Conservation (phyloP, 2,888 invertebrate genomes). For the Brachypalpus laphriformis region DNA sequence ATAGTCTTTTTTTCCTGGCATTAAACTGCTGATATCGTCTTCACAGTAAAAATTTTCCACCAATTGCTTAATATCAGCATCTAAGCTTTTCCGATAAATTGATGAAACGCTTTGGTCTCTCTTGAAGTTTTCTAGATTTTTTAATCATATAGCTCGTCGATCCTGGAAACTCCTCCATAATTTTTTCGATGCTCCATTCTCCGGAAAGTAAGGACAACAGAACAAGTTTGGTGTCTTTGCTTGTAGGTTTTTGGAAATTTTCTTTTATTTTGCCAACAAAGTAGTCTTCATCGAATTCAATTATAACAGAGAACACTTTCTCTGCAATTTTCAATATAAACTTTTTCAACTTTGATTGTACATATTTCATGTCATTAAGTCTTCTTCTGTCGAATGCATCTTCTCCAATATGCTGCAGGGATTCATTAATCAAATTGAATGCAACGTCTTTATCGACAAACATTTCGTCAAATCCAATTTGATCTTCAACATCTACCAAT, state of each 20-base stretch:
- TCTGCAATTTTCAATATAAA: not conserved
- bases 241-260: not conserved
- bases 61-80: not conserved
- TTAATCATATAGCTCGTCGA: not conserved
- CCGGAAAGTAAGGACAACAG: not conserved
- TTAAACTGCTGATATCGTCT: not conserved
- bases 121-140: not conserved
- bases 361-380: not conserved
- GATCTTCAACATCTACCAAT: not conserved
- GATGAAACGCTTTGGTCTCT: not conserved
- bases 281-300: constrained; percentile 1
- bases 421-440: not conserved
- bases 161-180: not conserved
- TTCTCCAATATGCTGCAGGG: not conserved
- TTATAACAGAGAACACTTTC: not conserved
- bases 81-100: not conserved
- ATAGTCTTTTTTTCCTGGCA: not conserved
- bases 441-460: not conserved
- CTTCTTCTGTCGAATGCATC: not conserved
- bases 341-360: not conserved
- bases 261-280: not conserved
- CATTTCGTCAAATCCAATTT: not conserved
- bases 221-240: not conserved
- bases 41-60: not conserved
- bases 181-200: not conserved